phyloP scores from a whole-genome alignment of 2,113 vertebrate genomes.

The Hemichromis elongatus region DNA sequence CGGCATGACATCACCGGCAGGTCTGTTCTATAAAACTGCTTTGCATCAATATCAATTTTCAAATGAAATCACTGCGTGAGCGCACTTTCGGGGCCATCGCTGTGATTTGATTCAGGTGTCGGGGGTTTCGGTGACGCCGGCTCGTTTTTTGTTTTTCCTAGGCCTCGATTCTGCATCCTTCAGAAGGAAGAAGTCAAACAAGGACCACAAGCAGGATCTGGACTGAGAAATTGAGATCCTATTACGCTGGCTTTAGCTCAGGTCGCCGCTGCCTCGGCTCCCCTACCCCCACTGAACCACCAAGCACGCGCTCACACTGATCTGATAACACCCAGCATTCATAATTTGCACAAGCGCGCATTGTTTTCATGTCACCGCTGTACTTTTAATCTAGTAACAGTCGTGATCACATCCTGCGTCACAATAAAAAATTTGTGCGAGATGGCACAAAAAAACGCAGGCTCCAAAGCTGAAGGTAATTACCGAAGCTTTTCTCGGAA shows the following conservation, averaged over 20 bases:
- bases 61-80: background rate
- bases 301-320: background rate
- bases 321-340: background rate
- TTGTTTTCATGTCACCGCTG: background rate
- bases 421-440: conserved; percentile 7
- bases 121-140: background rate
- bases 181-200: conserved; percentile 37
- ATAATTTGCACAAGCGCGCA: background rate
- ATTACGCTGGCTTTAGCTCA: conserved; percentile 60
- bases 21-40: conserved; percentile 69
- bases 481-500: conserved; percentile 79
- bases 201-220: conserved; percentile 32
- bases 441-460: conserved; percentile 53
- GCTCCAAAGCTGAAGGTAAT: conserved; percentile 78
- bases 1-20: conserved; percentile 82
- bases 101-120: background rate
- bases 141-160: conserved; percentile 30
- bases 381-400: conserved; percentile 19
- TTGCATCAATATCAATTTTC: background rate
- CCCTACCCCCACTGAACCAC: conserved; percentile 20
- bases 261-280: conserved; percentile 13
- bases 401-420: background rate
- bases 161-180: conserved; percentile 73
- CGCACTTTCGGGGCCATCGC: background rate
- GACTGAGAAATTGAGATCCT: conserved; percentile 61